Evolutionary conservation across 2,113 vertebrate species (phyloP).

Genomic region (Gobiocypris rarus): DNA sequence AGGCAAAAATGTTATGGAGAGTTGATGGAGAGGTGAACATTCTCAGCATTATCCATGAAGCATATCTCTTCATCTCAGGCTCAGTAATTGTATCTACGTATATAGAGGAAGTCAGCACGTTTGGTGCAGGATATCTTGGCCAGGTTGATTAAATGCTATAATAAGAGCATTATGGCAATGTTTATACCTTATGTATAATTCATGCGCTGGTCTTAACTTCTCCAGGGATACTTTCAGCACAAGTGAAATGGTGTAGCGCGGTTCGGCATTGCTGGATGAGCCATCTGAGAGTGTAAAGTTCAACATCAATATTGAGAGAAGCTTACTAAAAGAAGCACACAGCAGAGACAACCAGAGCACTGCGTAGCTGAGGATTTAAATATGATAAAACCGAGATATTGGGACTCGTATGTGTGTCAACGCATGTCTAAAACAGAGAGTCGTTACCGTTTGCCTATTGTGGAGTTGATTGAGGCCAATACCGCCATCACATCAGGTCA

Average conservation of each 20-base stretch:
- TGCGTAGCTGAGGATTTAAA: conserved; percentile 1
- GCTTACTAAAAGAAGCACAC: no score
- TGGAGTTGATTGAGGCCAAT: conserved; percentile 16
- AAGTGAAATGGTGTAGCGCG: conserved; percentile 25
- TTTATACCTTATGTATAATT: conserved; percentile 57
- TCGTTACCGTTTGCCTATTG: neutral
- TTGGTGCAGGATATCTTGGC: conserved; percentile 8
- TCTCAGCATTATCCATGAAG: neutral
- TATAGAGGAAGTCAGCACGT: conserved; percentile 30
- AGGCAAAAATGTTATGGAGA: neutral
- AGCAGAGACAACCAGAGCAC: neutral
- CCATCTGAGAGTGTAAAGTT: conserved; percentile 19
- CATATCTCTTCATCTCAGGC: conserved; percentile 23
- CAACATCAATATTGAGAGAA: no score
- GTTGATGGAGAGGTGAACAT: conserved; percentile 3
- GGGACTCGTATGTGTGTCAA: conserved; percentile 6
- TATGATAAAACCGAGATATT: conserved; percentile 3
- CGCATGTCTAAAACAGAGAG: conserved; percentile 27
- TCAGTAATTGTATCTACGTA: conserved; percentile 10
- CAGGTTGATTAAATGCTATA: conserved; percentile 36
- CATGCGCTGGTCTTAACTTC: conserved; percentile 46
- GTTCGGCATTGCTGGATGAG: conserved; percentile 20
- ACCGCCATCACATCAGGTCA: neutral
- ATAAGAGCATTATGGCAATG: conserved; percentile 55
- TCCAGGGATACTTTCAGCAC: conserved; percentile 50